Percentiles rank a stretch among this genome's conserved stretches.
phyloP scores from a whole-genome alignment of 2,797 vertebrate species.

The Acomys russatus region DNA sequence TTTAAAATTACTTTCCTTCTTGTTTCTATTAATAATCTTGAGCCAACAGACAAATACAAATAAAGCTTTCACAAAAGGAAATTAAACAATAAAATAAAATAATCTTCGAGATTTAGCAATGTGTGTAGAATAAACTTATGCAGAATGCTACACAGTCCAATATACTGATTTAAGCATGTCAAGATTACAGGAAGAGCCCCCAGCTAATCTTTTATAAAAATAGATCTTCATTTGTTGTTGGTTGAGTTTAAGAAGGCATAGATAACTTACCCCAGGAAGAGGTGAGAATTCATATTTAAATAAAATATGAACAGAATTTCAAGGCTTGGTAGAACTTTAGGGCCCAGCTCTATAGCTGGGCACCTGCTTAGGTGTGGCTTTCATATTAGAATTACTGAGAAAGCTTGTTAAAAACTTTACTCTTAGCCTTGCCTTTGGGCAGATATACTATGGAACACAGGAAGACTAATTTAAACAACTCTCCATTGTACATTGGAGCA shows the following conservation, averaged over 20 bases:
- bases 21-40: not conserved
- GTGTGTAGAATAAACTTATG: not conserved
- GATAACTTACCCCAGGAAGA: not conserved
- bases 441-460: not conserved
- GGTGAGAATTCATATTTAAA: not conserved
- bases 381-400: not conserved
- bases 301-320: slow-evolving; percentile 32
- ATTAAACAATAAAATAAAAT: slow-evolving; percentile 19
- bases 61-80: not conserved
- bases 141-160: not conserved
- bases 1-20: not conserved
- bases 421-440: not conserved
- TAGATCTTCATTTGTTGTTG: not conserved
- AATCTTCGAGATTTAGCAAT: not conserved
- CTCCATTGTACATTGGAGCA: not conserved
- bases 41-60: slow-evolving; percentile 2
- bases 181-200: not conserved
- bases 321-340: not conserved
- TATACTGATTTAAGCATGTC: not conserved
- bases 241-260: slow-evolving; percentile 14
- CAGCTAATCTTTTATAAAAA: not conserved
- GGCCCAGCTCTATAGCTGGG: not conserved
- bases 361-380: not conserved
- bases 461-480: not conserved
- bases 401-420: not conserved